Percentiles rank a stretch among this genome's conserved stretches.
phyloP scores from a whole-genome alignment of 1,140 invertebrate species.

The Thrips palmi region DNA sequence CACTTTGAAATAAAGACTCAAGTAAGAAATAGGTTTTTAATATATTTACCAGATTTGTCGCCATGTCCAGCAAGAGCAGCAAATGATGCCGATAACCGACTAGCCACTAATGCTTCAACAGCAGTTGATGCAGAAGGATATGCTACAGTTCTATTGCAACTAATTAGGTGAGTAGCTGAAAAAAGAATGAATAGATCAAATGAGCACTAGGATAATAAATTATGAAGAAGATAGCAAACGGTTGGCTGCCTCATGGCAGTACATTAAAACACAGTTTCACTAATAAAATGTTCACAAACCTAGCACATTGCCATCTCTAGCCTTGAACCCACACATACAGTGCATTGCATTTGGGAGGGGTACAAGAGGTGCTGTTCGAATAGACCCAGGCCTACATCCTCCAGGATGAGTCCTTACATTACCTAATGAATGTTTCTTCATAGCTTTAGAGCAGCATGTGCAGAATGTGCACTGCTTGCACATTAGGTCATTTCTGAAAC shows the following conservation, averaged over 20 bases:
- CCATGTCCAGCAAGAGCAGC: no score
- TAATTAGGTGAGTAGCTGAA: conserved; percentile 37
- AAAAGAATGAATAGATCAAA: conserved; percentile 20
- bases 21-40: no score
- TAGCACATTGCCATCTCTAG: conserved; percentile 35
- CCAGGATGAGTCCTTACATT: conserved; percentile 18
- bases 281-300: conserved; percentile 16
- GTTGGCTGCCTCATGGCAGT: no score
- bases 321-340: conserved; percentile 54
- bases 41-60: no score
- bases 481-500: conserved; percentile 41
- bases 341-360: conserved; percentile 30
- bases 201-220: conserved; percentile 3
- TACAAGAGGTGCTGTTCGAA: no score
- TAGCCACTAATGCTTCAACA: no score
- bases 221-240: no score
- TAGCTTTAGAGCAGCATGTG: conserved; percentile 53
- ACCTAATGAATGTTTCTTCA: conserved; percentile 49
- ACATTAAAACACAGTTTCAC: no score
- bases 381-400: no score
- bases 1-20: no score
- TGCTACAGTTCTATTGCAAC: conserved; percentile 38
- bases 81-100: no score
- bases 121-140: conserved; percentile 37
- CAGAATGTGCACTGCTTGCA: conserved; percentile 58